Evolutionary conservation across 2,888 invertebrate species (phyloP).

Genomic region (Arrhopalites spinosus): DNA sequence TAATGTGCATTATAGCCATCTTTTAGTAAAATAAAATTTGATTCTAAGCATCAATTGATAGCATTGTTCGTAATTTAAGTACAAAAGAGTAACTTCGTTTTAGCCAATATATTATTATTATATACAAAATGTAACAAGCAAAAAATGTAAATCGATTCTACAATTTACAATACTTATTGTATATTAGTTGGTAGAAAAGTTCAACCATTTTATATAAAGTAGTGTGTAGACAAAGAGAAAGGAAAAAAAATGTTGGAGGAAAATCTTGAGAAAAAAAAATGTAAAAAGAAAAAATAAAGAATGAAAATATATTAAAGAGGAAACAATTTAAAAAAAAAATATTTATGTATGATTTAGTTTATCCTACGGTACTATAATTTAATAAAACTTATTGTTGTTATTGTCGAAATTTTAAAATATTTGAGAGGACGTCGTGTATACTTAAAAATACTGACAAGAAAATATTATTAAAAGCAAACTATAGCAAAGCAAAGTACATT

Average conservation of each 20-base stretch:
- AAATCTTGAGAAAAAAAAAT: conserved; percentile 4
- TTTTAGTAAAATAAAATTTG: conserved; percentile 14
- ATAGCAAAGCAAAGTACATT: conserved; percentile 4
- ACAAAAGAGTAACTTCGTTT: conserved; percentile 43
- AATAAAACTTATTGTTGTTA: conserved; percentile 3
- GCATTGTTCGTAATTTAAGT: conserved; percentile 47
- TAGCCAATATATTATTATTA: conserved; percentile 33
- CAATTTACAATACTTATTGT: too few relatives aligned
- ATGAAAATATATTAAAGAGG: not conserved
- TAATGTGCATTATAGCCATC: not conserved
- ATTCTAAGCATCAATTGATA: conserved; percentile 28
- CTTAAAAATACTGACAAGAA: too few relatives aligned
- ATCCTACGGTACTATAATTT: not conserved
- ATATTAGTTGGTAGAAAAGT: not conserved
- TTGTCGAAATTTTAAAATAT: conserved; percentile 4
- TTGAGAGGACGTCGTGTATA: not conserved
- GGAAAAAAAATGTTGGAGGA: not conserved
- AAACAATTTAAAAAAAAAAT: too few relatives aligned
- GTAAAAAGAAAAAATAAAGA: conserved; percentile 18
- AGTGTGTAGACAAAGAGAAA: not conserved
- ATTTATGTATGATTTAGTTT: not conserved
- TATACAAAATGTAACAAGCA: not conserved
- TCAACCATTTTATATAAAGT: not conserved
- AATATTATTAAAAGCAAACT: not conserved
- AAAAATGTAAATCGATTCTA: conserved; percentile 3